These are phyloP conservation scores for Echiichthys vipera DNA, from an alignment of 2,797 vertebrate genomes.

Conservation along the genomic window DNA sequence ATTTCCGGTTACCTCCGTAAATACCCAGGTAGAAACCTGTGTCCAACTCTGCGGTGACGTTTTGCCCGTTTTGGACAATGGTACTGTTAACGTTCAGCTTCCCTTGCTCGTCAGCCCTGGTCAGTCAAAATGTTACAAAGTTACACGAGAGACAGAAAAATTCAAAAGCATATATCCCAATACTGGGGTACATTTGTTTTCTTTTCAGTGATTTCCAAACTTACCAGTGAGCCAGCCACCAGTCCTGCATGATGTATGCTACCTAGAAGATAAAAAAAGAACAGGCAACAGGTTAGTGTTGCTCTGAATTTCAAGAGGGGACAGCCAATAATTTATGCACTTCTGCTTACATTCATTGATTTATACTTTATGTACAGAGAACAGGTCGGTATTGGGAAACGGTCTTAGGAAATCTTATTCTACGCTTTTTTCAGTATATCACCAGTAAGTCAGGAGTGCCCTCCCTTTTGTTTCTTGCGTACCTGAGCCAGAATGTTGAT, in stretches of 20 bases:
- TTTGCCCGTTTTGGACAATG: slow-evolving; percentile 1
- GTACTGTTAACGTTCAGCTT: slow-evolving; percentile 48
- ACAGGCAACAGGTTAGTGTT: not conserved
- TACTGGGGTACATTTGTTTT: not conserved
- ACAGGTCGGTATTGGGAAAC: no score
- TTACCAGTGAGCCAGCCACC: slow-evolving; percentile 97
- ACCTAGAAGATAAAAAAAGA: slow-evolving; percentile 77
- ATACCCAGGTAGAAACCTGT: slow-evolving; percentile 76
- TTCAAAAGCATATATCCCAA: not conserved
- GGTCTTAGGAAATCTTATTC: no score
- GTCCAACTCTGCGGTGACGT: slow-evolving; percentile 68
- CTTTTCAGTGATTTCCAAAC: slow-evolving; percentile 15
- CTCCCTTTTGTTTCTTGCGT: not conserved
- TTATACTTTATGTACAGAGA: not conserved
- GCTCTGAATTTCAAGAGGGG: not conserved
- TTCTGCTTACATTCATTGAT: no score
- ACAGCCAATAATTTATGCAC: not conserved
- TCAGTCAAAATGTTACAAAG: not conserved
- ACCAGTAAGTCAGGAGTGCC: no score
- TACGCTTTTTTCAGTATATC: no score
- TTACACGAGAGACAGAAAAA: not conserved
- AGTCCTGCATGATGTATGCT: slow-evolving; percentile 91
- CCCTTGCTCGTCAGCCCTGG: slow-evolving; percentile 80
- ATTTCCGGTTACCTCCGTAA: slow-evolving; percentile 75
- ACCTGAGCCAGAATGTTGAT: slow-evolving; percentile 91